Evolutionary conservation across 2,113 vertebrate genomes (phyloP).

Genomic region (Pseudopipra pipra): DNA sequence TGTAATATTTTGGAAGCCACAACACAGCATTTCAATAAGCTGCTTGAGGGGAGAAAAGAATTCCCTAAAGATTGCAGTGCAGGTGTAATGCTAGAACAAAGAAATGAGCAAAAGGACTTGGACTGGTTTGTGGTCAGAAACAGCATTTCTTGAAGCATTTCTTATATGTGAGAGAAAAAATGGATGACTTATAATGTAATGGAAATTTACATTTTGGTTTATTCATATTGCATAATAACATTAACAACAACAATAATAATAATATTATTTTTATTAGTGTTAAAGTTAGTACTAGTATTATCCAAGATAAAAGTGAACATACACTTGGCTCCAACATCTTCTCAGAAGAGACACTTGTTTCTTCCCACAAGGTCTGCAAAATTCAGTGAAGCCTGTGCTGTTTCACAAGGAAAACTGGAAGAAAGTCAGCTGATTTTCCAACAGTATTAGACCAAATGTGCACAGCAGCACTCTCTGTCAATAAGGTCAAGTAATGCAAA

Average conservation of each 20-base stretch:
- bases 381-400: not conserved
- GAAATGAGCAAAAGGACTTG: not conserved
- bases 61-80: not conserved
- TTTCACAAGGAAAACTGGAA: not conserved
- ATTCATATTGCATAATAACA: not conserved
- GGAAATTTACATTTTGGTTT: not conserved
- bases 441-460: not conserved
- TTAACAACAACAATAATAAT: not conserved
- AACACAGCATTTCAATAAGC: not conserved
- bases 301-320: not conserved
- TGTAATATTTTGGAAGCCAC: not conserved
- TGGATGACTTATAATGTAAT: not conserved
- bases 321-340: not conserved
- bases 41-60: not conserved
- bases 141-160: not conserved
- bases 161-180: not conserved
- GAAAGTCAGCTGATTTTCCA: not conserved
- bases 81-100: not conserved
- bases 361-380: not conserved
- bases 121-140: not conserved
- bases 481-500: not conserved
- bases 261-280: not conserved
- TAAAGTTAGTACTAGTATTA: not conserved
- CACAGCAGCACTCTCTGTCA: not conserved
- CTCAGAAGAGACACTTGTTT: not conserved